Evolutionary conservation across 2,888 invertebrate genomes (phyloP), one percentile per base, ranked within the genome.

Genomic region (Orgyia antiqua): DNA sequence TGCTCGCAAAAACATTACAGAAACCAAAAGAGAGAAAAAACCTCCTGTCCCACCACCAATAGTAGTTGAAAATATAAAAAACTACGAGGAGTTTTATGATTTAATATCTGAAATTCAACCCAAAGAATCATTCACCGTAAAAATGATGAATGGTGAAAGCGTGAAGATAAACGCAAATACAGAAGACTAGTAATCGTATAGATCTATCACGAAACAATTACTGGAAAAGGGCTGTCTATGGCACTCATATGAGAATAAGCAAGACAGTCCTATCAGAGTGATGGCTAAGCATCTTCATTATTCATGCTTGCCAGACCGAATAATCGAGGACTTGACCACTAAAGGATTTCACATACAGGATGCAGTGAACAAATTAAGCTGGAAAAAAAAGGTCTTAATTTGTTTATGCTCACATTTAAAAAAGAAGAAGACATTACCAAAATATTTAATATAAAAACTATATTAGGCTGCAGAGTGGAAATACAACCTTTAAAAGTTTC

Each of bases 221-320:
- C 10, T 7, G 8, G 3, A 23, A 23, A 23, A 10, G 9, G 10
- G 10, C 3, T 10, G 9, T 20, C 19, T 17, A 3, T 39, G 34
- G 29, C 25, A 34, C 13, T 34, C 29, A 3, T 35, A 39, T 12
- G 39, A n/a, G n/a, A n/a, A n/a, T n/a, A n/a, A n/a, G n/a, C n/a
- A n/a, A n/a, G n/a, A n/a, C n/a, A n/a, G n/a, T 13, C 33, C 33
- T 1, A 33, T 38, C 3, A n/a, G 39, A 13, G 39, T 35, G 1
- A 32, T 35, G 7, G 23, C 10, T 7, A 23, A 23, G 10, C 9
- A 23, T 3, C 10, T 23, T 3, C 23, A 23, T 10, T 23, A 9
- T 2, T 10, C 10, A 10, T 23, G 23, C 7, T 10, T 4, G 10
- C 23, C 23, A 4, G 10, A 23, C 3, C 9, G 11, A 10, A 10